Evolutionary conservation across 2,888 invertebrate species (phyloP).

Genomic region (Mimumesa dahlbomi): DNA sequence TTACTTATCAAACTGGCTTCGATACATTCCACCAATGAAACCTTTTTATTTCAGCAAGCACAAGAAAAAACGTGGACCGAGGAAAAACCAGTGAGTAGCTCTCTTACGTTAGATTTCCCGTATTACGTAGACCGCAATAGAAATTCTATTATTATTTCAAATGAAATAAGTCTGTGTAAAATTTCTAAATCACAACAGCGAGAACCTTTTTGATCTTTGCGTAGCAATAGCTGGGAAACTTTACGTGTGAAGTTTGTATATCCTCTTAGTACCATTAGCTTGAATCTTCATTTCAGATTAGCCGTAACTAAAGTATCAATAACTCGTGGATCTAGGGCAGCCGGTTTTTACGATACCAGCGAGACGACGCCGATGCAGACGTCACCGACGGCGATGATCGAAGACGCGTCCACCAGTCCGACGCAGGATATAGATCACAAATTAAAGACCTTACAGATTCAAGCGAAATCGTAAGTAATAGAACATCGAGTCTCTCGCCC

Average conservation of each 20-base stretch:
- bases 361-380: conserved; percentile 68
- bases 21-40: conserved; percentile 44
- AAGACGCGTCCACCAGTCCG: conserved; percentile 73
- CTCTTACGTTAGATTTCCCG: too few relatives aligned
- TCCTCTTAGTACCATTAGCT: conserved; percentile 30
- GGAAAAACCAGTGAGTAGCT: conserved; percentile 75
- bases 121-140: too few relatives aligned
- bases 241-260: conserved; percentile 8
- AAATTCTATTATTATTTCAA: neutral
- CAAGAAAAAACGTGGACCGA: conserved; percentile 76
- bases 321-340: conserved; percentile 66
- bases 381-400: conserved; percentile 70
- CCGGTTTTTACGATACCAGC: conserved; percentile 70
- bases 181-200: too few relatives aligned
- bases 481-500: neutral
- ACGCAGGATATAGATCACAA: conserved; percentile 75
- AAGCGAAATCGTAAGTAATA: conserved; percentile 72
- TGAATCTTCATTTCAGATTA: conserved; percentile 63
- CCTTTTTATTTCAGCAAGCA: conserved; percentile 76
- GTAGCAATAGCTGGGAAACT: too few relatives aligned
- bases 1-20: conserved; percentile 39
- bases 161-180: neutral
- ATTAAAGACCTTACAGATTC: conserved; percentile 76
- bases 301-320: conserved; percentile 67
- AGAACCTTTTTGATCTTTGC: too few relatives aligned